Base-by-base conservation (phyloP, 2,888 invertebrate genomes). In the Caenorhabditis auriculariae region DNA sequence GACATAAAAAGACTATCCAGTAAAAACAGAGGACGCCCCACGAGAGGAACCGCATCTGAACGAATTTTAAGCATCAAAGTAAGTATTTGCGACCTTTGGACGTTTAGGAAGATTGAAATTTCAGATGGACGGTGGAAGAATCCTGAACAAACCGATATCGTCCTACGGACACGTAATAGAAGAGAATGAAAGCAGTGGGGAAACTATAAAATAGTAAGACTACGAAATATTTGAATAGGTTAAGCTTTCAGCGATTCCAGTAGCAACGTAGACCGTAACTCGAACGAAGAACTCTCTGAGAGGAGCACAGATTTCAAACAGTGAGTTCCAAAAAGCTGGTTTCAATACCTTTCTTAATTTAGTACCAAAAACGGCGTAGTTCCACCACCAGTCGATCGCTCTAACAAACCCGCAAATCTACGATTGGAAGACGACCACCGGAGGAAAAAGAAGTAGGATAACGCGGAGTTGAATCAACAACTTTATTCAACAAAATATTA, bases 351-450 rank as follows among this genome's bases (percentile, higher is more conserved):
- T 29, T 6, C 29, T 46, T 46, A 41, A 28, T 43, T 56, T 35
- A 27, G 41, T 35, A 44, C 44, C 2, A n/a, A 54, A n/a, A 56
- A 49, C 7, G 15, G 56, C 26, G n/a, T 35, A n/a, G 54, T 41
- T 12, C 58, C 62, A 19, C 62, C 62, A 0, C 62, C 62, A 27
- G 48, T 62, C 12, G 62, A 62, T 32, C 19, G 62, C n/a, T 50
- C 54, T 9, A 62, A 58, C 27, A 62, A 62, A 23, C 62, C 62
- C 17, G 53, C 49, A 28, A 62, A 37, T 28, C 7, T 58, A 38
- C 28, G 51, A n/a, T 26, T 26, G 3, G 57, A 62, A 12, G 57
- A 62, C 2, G 47, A 57, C 9, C 39, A 35, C 27, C 35, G 48
- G 38, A 19, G 9, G 17, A 41, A 19, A 41, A 12, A 41, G 17